Conservation (phyloP, 2,888 invertebrate species). For the Ormyrus labotus region DNA sequence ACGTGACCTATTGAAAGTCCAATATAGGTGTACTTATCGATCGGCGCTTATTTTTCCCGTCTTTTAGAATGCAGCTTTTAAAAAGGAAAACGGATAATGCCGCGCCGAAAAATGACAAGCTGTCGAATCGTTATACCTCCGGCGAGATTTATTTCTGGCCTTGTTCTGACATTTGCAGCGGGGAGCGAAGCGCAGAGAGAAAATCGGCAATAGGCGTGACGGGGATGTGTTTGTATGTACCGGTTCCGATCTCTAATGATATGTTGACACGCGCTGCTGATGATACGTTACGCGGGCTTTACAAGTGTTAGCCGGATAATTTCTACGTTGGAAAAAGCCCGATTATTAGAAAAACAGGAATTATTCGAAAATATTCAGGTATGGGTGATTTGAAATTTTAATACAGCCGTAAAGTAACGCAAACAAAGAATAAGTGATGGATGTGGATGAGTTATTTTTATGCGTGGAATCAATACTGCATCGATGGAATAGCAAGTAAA, state of each 20-base stretch:
- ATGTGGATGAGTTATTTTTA: neutral
- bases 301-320: neutral
- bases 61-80: neutral
- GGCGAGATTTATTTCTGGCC: slow-evolving; percentile 28
- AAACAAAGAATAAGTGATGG: too few relatives aligned
- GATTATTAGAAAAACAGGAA: too few relatives aligned
- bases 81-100: neutral
- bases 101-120: neutral
- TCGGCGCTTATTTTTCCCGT: neutral
- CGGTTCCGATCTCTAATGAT: slow-evolving; percentile 23
- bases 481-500: slow-evolving; percentile 1
- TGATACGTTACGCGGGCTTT: slow-evolving; percentile 9
- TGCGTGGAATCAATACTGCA: neutral
- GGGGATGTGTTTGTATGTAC: slow-evolving; percentile 16
- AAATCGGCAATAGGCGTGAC: slow-evolving; percentile 42
- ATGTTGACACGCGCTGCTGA: slow-evolving; percentile 2
- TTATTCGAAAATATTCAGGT: too few relatives aligned
- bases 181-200: neutral
- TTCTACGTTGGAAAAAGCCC: too few relatives aligned
- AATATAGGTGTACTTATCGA: slow-evolving; percentile 29
- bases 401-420: too few relatives aligned
- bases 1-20: slow-evolving; percentile 34
- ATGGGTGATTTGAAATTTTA: too few relatives aligned
- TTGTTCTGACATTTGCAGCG: slow-evolving; percentile 29
- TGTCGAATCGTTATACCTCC: neutral